Percentiles rank a stretch among this genome's conserved stretches.
Evolutionary conservation across 92 coral and sea anemone species (phyloP).

Genomic region (Actinernus sp.): DNA sequence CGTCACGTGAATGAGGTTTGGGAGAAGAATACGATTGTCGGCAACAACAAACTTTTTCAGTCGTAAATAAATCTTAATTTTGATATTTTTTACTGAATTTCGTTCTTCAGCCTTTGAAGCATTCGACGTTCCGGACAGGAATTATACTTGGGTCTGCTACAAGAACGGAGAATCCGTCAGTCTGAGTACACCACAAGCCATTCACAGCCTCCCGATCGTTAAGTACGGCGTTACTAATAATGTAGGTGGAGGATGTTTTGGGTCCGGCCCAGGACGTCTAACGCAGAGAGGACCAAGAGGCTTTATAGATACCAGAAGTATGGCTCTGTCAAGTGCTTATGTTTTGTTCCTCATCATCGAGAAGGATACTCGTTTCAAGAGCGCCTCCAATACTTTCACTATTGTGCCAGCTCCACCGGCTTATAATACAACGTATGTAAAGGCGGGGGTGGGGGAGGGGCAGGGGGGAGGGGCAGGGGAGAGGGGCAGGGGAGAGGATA

Average conservation of each 20-base stretch:
- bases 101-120: too few species aligned
- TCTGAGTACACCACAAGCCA: background rate
- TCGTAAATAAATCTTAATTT: too few species aligned
- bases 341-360: background rate
- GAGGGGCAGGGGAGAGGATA: too few species aligned
- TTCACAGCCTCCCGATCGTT: background rate
- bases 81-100: too few species aligned
- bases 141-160: background rate
- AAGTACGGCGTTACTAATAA: background rate
- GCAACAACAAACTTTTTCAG: too few species aligned
- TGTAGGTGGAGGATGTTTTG: background rate
- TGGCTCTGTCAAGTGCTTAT: background rate
- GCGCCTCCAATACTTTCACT: background rate
- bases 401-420: background rate
- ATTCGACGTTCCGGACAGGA: too few species aligned
- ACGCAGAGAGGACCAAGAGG: background rate
- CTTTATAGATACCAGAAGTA: background rate
- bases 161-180: background rate
- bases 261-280: background rate
- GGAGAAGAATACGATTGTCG: too few species aligned
- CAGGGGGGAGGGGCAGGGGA: too few species aligned
- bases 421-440: background rate
- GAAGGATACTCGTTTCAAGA: background rate
- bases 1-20: too few species aligned
- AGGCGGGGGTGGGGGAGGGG: too few species aligned